Evolutionary conservation across 2,797 vertebrate genomes (phyloP).

Genomic region (Tolypeutes matacus): DNA sequence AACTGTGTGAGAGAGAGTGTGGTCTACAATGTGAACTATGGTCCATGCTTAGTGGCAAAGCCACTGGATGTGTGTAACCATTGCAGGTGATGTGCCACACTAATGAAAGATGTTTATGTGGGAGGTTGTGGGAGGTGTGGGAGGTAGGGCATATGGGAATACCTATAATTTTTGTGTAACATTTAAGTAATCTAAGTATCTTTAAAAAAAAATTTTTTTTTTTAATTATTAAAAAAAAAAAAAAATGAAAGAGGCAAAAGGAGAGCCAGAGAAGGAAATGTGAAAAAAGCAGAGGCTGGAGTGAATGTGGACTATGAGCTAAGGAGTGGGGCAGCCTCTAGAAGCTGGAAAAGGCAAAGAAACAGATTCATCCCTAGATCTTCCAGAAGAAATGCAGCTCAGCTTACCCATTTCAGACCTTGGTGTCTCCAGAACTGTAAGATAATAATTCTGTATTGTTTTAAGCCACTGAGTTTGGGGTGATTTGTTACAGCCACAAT

Average conservation of each 20-base stretch:
- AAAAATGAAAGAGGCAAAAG: background rate
- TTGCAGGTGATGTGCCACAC: no score
- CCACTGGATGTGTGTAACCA: no score
- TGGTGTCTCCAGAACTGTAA: background rate
- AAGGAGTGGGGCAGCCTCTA: background rate
- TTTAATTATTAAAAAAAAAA: no score
- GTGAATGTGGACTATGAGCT: background rate
- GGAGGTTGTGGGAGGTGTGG: no score
- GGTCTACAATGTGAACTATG: no score
- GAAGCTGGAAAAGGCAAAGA: background rate
- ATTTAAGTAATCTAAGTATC: no score
- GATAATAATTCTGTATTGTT: background rate
- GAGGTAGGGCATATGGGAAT: no score
- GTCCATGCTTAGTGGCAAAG: no score
- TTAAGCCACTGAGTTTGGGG: background rate
- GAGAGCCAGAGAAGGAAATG: background rate
- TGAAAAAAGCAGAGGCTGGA: background rate
- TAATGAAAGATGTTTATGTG: no score
- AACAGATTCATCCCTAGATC: background rate
- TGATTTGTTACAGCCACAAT: background rate
- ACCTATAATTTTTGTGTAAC: no score
- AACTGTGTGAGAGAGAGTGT: no score
- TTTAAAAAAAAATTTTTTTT: no score
- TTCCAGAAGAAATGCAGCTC: background rate
- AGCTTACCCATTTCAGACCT: background rate